phyloP scores from a whole-genome alignment of 2,888 invertebrate genomes.

The Subacronicta megacephala region DNA sequence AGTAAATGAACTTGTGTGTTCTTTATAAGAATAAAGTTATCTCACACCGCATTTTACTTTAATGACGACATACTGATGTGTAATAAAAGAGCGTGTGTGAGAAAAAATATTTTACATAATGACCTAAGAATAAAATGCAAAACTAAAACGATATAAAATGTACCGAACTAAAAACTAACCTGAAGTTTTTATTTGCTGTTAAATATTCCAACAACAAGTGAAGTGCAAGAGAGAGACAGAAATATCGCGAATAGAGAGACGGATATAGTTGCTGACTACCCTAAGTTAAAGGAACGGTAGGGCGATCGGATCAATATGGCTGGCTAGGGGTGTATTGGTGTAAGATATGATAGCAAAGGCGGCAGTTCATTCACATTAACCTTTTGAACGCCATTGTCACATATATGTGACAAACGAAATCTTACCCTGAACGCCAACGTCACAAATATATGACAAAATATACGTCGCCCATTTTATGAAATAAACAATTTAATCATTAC shows the following conservation, averaged over 20 bases:
- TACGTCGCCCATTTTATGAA: too few species aligned
- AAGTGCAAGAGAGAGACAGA: conserved; percentile 31
- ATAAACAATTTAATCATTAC: too few species aligned
- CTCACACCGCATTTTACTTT: too few species aligned
- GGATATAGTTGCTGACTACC: conserved; percentile 40
- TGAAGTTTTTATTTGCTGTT: conserved; percentile 20
- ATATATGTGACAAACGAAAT: too few species aligned
- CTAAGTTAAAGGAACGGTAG: conserved; percentile 49
- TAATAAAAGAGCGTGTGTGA: too few species aligned
- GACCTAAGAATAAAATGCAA: background rate
- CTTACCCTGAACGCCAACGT: too few species aligned
- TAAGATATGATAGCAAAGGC: conserved; percentile 35
- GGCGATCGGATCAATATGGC: conserved; percentile 57
- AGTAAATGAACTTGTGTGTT: too few species aligned
- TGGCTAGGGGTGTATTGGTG: conserved; percentile 40
- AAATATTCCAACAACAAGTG: conserved; percentile 31
- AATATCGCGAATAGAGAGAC: conserved; percentile 30
- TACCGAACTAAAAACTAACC: conserved; percentile 1
- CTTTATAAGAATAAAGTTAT: too few species aligned
- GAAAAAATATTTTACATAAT: too few species aligned
- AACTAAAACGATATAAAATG: conserved; percentile 6
- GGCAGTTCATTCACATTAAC: conserved; percentile 53
- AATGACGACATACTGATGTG: too few species aligned
- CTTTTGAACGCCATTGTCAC: too few species aligned
- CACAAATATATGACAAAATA: too few species aligned